A percentile compares a stretch with the other conserved stretches of the same genome.
Conservation (phyloP, 1,140 invertebrate species). For the Uloborus diversus region DNA sequence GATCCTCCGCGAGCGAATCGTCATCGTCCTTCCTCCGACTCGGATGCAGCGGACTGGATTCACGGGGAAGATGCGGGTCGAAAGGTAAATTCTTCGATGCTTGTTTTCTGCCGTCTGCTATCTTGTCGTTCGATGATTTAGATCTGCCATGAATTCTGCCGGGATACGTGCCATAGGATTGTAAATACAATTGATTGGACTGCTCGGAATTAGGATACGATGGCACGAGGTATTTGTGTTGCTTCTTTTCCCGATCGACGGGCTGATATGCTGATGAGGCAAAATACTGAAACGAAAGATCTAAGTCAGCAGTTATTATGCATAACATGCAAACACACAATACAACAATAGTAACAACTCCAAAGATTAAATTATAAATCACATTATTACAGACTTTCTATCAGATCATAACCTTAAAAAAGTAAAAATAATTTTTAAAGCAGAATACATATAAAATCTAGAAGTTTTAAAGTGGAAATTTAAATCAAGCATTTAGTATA, state of each 20-base stretch:
- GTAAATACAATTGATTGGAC: slow-evolving; percentile 33
- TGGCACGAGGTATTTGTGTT: slow-evolving; percentile 36
- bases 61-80: slow-evolving; percentile 4
- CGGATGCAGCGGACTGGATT: background rate
- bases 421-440: background rate
- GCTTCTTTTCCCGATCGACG: slow-evolving; percentile 59
- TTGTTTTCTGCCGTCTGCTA: background rate
- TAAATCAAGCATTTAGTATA: too few species aligned
- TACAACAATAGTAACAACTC: too few species aligned
- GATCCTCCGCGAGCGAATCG: background rate
- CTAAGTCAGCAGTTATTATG: too few species aligned
- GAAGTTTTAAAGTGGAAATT: too few species aligned
- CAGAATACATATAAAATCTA: too few species aligned
- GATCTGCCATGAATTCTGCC: slow-evolving; percentile 34
- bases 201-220: slow-evolving; percentile 13
- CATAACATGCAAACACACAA: too few species aligned
- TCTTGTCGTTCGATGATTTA: slow-evolving; percentile 3
- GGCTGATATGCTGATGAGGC: slow-evolving; percentile 86
- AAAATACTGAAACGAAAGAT: slow-evolving; percentile 76
- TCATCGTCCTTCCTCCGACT: background rate
- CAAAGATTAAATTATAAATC: too few species aligned
- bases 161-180: slow-evolving; percentile 44
- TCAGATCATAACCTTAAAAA: background rate
- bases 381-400: too few species aligned
- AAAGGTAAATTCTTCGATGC: background rate